Evolutionary conservation across 2,888 invertebrate genomes (phyloP).

Genomic region (Invenusta paracnida): DNA sequence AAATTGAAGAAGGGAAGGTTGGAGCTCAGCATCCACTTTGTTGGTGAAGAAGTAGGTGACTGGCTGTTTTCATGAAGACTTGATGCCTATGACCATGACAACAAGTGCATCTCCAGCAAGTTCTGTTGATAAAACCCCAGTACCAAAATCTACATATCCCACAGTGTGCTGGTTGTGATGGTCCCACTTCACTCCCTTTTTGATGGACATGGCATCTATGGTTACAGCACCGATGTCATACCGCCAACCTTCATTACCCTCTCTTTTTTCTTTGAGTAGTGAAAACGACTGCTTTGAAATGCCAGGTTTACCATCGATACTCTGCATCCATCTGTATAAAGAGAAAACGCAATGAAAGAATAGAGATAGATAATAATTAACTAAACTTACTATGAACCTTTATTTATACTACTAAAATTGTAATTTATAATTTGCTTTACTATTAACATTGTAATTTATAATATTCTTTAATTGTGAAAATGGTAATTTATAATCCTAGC

Average conservation of each 20-base stretch:
- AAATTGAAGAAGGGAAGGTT: background rate
- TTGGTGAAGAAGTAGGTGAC: background rate
- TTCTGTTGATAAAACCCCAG: too few relatives aligned
- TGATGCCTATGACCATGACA: background rate
- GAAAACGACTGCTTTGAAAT: background rate
- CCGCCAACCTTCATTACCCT: background rate
- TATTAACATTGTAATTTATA: too few relatives aligned
- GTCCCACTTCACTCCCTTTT: background rate
- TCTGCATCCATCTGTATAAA: background rate
- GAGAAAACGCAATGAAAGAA: too few relatives aligned
- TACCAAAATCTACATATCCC: background rate
- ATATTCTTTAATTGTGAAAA: too few relatives aligned
- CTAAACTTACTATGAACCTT: too few relatives aligned
- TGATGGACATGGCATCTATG: background rate
- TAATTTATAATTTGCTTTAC: too few relatives aligned
- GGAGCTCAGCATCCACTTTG: background rate
- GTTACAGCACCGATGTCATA: background rate
- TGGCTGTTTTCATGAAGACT: background rate
- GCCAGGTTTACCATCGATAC: background rate
- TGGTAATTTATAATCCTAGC: too few relatives aligned
- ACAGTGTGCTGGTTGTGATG: background rate
- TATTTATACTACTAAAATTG: too few relatives aligned
- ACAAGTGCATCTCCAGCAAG: slow-evolving; percentile 20
- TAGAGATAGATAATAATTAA: too few relatives aligned
- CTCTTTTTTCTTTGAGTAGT: background rate